phyloP scores from a whole-genome alignment of 1,140 invertebrate species.

The Physella acuta region DNA sequence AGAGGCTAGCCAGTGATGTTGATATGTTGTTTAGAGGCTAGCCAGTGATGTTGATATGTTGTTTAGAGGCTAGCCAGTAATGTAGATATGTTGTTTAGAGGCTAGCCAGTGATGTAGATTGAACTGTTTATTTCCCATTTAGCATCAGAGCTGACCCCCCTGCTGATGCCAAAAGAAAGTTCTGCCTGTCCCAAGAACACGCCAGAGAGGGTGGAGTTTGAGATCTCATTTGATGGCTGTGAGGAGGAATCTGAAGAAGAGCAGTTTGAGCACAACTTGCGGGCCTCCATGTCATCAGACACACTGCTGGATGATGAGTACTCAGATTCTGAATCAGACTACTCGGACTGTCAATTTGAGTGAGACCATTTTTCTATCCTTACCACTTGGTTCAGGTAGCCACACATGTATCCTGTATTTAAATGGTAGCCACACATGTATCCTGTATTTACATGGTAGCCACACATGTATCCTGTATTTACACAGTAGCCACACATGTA shows the following conservation, averaged over 20 bases:
- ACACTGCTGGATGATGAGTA: conserved; percentile 76
- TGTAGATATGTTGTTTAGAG: too few species aligned
- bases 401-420: too few species aligned
- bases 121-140: conserved; percentile 1
- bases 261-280: conserved; percentile 53
- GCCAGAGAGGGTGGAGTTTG: conserved; percentile 82
- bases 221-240: conserved; percentile 63
- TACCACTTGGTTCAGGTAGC: background rate
- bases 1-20: too few species aligned
- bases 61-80: too few species aligned
- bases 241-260: conserved; percentile 68
- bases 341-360: conserved; percentile 26
- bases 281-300: conserved; percentile 42
- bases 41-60: too few species aligned
- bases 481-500: too few species aligned
- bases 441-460: too few species aligned
- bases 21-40: too few species aligned
- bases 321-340: conserved; percentile 66
- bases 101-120: too few species aligned
- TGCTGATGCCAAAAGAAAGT: conserved; percentile 30
- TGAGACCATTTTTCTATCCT: too few species aligned
- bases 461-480: too few species aligned
- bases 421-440: too few species aligned
- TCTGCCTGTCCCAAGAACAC: conserved; percentile 60
- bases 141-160: conserved; percentile 31